Base-by-base conservation (phyloP, 2,888 invertebrate genomes). In the Pharmacophagus antenor region DNA sequence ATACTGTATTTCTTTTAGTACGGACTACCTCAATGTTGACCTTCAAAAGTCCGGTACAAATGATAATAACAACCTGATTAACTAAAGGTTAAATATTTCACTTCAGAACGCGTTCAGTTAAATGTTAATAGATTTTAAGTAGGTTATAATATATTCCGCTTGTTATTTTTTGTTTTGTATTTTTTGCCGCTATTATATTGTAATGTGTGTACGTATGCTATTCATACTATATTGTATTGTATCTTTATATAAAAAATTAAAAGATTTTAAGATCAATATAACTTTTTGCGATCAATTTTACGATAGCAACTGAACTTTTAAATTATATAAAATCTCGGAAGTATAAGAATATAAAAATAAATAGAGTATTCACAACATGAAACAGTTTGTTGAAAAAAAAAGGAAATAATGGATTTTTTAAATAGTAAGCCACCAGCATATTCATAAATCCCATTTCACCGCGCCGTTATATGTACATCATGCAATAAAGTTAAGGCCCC, bases 401-500 rank as follows among this genome's bases (percentile, higher is more conserved):
- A 27, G 2, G 27, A 10, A 27, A 6, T 27, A 10, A 7, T 27
- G 10, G 5, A 27, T 10, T 3, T 2, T 27, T 27, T 27, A 27
- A 27, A n/a, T n/a, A 27, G 27, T 27, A 5, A 10, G 8, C 10
- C 3, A 2, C 2, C 31, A 31, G 31, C 15, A 31, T 31, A 31
- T 31, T 1, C 10, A 6, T 37, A 49, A 20, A 27, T 49, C 18
- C 18, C 18, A 49, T 49, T 49, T 49, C n/a, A 49, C 73, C 73
- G 72, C 68, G 75, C 76, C 37, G 37, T 37, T 37, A 37, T 37
- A 78, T 73, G 80, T 79, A 76, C 74, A 74, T 78, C 79, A 80
- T 73, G 78, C 80, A 77, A 81, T 79, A 79, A 82, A 84, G 82
- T 84, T 83, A 84, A 84, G 79, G 78, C 80, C 77, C 75, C 79